Percentiles rank a stretch among this genome's conserved stretches.
Conservation (phyloP, 2,797 vertebrate genomes). For the Agapornis canus region DNA sequence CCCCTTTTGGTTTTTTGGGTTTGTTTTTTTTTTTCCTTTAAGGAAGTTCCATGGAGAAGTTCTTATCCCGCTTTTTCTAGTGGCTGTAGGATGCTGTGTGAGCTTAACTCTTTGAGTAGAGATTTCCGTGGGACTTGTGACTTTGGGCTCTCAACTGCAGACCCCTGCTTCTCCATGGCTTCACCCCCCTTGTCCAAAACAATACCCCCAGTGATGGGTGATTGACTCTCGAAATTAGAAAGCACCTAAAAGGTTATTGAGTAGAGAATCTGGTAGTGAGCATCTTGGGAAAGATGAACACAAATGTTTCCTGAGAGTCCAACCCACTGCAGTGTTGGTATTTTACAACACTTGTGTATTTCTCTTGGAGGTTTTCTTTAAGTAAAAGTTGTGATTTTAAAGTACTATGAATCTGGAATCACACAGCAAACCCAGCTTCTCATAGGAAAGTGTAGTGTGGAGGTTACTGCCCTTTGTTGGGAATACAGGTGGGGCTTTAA, state of each 20-base stretch:
- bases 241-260: not conserved
- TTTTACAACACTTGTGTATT: not conserved
- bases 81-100: not conserved
- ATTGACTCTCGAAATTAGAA: not conserved
- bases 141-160: not conserved
- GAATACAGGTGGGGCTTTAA: not conserved
- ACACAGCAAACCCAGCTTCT: not conserved
- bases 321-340: not conserved
- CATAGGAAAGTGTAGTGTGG: fast-evolving
- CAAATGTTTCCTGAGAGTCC: not conserved
- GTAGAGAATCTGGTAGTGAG: not conserved
- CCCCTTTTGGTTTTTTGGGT: not conserved
- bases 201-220: not conserved
- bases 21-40: not conserved
- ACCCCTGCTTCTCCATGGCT: not conserved
- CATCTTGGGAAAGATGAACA: not conserved
- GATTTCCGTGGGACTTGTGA: not conserved
- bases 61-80: not conserved
- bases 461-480: not conserved
- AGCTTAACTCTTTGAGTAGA: not conserved
- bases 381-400: not conserved
- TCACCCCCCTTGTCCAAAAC: not conserved
- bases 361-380: not conserved
- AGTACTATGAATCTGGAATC: not conserved
- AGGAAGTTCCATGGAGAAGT: not conserved